Evolutionary conservation across 2,113 vertebrate genomes (phyloP).

Genomic region (Bubo scandiacus): DNA sequence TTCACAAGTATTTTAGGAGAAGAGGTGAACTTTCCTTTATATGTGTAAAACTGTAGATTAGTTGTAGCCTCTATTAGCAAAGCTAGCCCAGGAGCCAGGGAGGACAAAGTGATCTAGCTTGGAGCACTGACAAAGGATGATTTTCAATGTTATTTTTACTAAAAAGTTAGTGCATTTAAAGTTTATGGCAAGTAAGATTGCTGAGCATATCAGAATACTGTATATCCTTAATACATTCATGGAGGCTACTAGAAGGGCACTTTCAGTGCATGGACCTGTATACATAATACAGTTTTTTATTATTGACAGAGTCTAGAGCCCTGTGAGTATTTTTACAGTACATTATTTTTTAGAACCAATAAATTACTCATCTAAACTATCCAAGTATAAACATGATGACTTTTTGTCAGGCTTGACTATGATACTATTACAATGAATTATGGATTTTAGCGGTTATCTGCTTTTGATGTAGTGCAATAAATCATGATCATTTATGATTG

Average conservation of each 20-base stretch:
- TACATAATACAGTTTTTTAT: slow-evolving; percentile 16
- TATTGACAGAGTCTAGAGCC: slow-evolving; percentile 15
- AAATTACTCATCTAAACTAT: slow-evolving; percentile 44
- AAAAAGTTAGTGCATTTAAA: not conserved
- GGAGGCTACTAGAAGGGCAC: slow-evolving; percentile 19
- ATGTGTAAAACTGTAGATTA: not conserved
- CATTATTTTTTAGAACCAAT: slow-evolving; percentile 63
- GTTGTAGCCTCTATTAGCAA: not conserved
- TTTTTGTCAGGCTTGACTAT: slow-evolving; percentile 50
- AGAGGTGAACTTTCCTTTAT: not conserved
- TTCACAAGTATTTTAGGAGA: not conserved
- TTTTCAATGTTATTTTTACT: not conserved
- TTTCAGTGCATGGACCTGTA: not conserved
- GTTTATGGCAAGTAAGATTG: slow-evolving; percentile 2
- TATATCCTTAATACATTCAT: not conserved
- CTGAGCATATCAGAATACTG: not conserved
- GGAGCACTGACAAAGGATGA: not conserved
- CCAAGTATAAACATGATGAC: slow-evolving; percentile 18
- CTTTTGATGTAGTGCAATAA: slow-evolving; percentile 1
- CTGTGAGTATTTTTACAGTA: slow-evolving; percentile 30
- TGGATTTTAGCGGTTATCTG: slow-evolving; percentile 37
- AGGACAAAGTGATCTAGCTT: not conserved
- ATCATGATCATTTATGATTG: slow-evolving; percentile 6
- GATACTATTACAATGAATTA: slow-evolving; percentile 28
- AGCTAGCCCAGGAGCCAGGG: not conserved